A percentile compares a stretch with the other conserved stretches of the same genome.
phyloP scores from a whole-genome alignment of 2,797 vertebrate genomes.

The Clarias platycephalus region DNA sequence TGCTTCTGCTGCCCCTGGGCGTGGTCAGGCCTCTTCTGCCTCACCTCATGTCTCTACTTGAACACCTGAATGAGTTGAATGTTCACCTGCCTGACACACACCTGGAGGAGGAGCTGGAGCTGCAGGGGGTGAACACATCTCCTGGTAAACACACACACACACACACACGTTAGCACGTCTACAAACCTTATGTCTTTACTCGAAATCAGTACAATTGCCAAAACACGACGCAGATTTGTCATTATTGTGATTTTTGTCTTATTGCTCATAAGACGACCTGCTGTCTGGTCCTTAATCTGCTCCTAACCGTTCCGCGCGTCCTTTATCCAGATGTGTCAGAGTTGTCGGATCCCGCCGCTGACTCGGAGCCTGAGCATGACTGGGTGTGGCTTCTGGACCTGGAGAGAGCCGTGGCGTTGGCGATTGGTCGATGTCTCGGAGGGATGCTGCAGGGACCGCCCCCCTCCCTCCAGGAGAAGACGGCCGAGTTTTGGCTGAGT shows the following conservation, averaged over 20 bases:
- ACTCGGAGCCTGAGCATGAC: constrained; percentile 60
- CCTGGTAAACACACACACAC: constrained; percentile 55
- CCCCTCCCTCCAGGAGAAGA: constrained; percentile 72
- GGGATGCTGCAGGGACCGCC: constrained; percentile 79
- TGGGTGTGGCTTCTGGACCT: constrained; percentile 81
- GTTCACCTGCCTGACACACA: constrained; percentile 74
- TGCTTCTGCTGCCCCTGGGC: constrained; percentile 76
- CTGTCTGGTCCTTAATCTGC: neutral
- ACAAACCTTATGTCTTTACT: neutral
- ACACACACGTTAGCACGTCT: neutral
- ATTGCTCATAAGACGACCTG: too few relatives aligned
- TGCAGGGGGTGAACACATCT: constrained; percentile 50
- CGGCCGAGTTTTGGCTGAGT: constrained; percentile 76
- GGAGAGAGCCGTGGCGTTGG: constrained; percentile 76
- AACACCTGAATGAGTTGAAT: constrained; percentile 77
- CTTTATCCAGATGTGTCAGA: constrained; percentile 63
- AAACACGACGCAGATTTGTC: neutral
- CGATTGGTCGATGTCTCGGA: constrained; percentile 77
- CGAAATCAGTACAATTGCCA: too few relatives aligned
- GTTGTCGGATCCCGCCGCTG: constrained; percentile 52
- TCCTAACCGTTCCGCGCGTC: neutral
- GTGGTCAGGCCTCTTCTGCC: constrained; percentile 75
- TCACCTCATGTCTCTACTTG: constrained; percentile 74
- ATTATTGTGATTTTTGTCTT: neutral
- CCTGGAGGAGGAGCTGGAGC: constrained; percentile 73